Base-by-base conservation (phyloP, 2,888 invertebrate species). In the Tipula vernalis region DNA sequence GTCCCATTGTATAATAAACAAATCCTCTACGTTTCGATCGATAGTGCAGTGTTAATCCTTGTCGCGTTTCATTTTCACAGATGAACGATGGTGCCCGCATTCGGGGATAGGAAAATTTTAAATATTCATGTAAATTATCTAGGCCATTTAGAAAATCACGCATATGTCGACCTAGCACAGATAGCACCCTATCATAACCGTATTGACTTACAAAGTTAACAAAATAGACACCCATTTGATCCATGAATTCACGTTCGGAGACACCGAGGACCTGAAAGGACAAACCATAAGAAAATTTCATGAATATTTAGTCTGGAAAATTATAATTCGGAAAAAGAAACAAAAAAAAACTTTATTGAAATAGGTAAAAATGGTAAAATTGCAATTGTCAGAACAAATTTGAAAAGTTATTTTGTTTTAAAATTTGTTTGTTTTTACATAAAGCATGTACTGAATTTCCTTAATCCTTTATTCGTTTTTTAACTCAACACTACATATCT, bases 1-100 rank as follows among this genome's bases (percentile, higher is more conserved):
- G 98, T 2, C 98, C 99, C 96, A 98, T 98, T 5, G 98, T 98
- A 90, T 99, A 99, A 91, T 97, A 97, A 5, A 98, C 96, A 91
- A 98, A 99, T 0, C 99, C 99, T 88, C 97, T 94, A 88, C 99
- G 93, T 91, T 98, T 98, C 89, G 98, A 98, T 87, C 98, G 93
- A 91, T 98, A 98, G 92, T 99, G 99, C 87, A 99, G 93, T 0
- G 98, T 98, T 88, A 99, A 92, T 0, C 99, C 99, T 90, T 96
- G 96, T 87, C 96, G 94, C 0, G 97, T 97, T 91, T 99, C 99
- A 90, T 98, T 97, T 91, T 98, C 98, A 90, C 98, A 98, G 89
- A 98, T 98, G 91, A 99, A 99, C 87, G 98, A 98, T 0, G 99
- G 99, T 0, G 99, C 98, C n/a, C 91, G 90, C 92, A 95, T 93